These are phyloP conservation scores for Melanotaenia boesemani DNA, from an alignment of 2,797 vertebrate genomes.

Conservation along the genomic window DNA sequence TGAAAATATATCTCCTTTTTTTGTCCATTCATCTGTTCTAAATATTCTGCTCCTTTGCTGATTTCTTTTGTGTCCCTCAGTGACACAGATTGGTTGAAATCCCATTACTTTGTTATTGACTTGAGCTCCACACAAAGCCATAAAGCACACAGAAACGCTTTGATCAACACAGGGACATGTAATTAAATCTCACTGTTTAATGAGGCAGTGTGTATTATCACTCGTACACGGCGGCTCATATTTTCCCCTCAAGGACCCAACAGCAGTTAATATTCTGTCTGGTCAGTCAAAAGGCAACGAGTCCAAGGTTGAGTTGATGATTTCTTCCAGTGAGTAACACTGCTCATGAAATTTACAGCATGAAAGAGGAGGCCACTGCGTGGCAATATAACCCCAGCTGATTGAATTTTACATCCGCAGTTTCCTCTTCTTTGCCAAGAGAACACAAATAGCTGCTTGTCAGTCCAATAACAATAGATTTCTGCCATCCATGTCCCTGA, in stretches of 20 bases:
- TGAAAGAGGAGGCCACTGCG: neutral
- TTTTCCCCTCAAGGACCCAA: constrained; percentile 17
- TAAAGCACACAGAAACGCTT: constrained; percentile 6
- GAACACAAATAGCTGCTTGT: constrained; percentile 21
- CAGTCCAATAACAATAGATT: constrained; percentile 6
- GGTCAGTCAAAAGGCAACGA: neutral
- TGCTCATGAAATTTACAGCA: constrained; percentile 19
- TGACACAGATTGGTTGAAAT: neutral
- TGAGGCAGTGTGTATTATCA: neutral
- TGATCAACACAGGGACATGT: constrained; percentile 1
- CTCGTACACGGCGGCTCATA: constrained; percentile 32
- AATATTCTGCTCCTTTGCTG: neutral
- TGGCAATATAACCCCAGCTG: constrained; percentile 11
- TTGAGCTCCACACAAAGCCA: neutral
- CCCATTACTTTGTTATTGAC: too few relatives aligned
- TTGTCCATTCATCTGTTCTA: neutral
- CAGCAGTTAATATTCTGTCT: constrained; percentile 17
- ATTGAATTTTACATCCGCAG: constrained; percentile 23
- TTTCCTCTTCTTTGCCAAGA: constrained; percentile 6
- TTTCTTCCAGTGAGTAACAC: constrained; percentile 27
- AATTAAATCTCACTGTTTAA: constrained; percentile 12
- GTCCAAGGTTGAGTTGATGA: constrained; percentile 42
- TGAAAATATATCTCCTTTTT: neutral
- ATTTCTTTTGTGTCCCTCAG: neutral
- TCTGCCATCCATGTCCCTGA: constrained; percentile 13